Evolutionary conservation across 35 echinoderm and acorn worm genomes (phyloP), one percentile per base, ranked within the genome.

Genomic region (Heliocidaris erythrogramma): DNA sequence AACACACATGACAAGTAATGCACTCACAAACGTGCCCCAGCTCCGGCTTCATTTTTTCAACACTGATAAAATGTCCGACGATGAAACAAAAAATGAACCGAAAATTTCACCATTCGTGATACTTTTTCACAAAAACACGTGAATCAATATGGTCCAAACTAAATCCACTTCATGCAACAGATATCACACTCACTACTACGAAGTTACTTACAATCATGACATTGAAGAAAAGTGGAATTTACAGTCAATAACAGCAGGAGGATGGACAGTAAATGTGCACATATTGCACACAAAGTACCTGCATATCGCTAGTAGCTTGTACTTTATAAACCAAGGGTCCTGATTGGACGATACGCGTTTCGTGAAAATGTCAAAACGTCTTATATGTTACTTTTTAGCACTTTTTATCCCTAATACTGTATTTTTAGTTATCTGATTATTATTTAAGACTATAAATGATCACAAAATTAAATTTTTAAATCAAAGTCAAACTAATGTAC

Each of bases 171-270:
- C 65, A 78, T 78, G 7, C 65, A 78, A 27, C 17, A 78, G 7
- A 8, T 27, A 18, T 78, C 27, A 21, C 18, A 21, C 65, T 78
- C 17, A 78, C 21, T 78, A 78, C 4, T 78, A 78, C 18, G 65
- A 78, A 17, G 27, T 78, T 78, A 78, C 65, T 78, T 78, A 78
- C 65, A 78, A 78, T 24, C 65, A 78, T 78, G 65, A 78, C 65
- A 78, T n/a, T 21, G 65, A 78, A 78, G 65, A 48, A 89, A 89
- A 89, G 87, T 89, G 47, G 87, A 89, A 89, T 89, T 89, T 89
- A 47, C 31, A 35, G 87, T 48, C 87, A 18, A 89, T 16, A 89
- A 89, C 87, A 8, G 87, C 30, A 5, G 87, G 32, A 32, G 16
- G 87, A 31, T 48, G 17, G 47, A n/a, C 87, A 35, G 47, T 89